Evolutionary conservation across 1,140 invertebrate genomes (phyloP).

Genomic region (Bombus soroeensis): DNA sequence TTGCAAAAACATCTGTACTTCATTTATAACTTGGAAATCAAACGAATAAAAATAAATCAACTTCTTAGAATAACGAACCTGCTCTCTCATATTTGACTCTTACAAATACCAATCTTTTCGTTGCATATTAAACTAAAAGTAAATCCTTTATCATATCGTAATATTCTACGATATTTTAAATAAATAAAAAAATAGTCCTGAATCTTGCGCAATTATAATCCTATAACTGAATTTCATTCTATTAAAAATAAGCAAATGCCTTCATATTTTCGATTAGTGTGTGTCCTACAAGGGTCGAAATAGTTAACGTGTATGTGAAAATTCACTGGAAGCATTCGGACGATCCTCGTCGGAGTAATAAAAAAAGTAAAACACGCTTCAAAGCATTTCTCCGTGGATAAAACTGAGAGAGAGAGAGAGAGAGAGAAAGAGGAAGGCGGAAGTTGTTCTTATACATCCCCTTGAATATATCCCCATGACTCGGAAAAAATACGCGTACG

Average conservation of each 20-base stretch:
- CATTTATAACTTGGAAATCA: no score
- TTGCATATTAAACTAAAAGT: no score
- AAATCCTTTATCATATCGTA: no score
- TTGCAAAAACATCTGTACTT: no score
- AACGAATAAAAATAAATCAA: no score
- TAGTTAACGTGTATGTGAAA: not conserved
- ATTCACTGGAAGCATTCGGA: not conserved
- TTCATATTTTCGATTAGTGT: not conserved
- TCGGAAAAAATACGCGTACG: not conserved
- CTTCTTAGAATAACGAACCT: no score
- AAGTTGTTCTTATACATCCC: not conserved
- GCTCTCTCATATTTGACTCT: no score
- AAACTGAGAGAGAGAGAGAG: not conserved
- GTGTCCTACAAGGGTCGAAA: not conserved
- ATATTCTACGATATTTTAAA: no score
- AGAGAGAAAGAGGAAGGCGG: not conserved
- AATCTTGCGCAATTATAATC: not conserved
- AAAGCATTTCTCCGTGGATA: not conserved
- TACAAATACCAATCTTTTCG: no score
- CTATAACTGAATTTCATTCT: no score
- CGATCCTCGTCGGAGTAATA: not conserved
- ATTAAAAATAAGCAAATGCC: not conserved
- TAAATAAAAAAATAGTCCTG: not conserved
- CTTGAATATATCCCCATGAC: not conserved
- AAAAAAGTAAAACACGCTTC: not conserved